These are phyloP conservation scores for Diachasmimorpha longicaudata DNA, from an alignment of 1,140 invertebrate genomes.

Conservation along the genomic window DNA sequence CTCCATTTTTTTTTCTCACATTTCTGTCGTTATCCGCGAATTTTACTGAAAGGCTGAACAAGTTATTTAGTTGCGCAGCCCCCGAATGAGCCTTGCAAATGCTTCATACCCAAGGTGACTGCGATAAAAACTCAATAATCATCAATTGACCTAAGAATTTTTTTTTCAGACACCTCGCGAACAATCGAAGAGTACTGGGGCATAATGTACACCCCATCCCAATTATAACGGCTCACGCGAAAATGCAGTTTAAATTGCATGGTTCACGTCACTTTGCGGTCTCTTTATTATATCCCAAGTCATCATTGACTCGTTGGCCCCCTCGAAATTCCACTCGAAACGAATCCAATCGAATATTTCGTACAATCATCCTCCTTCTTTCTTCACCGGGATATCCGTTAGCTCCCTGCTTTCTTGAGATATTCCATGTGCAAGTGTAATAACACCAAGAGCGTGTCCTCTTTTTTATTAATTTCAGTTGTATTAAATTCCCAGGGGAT, in stretches of 20 bases:
- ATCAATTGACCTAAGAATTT: no score
- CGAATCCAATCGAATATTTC: conserved; percentile 10
- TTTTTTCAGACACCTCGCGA: neutral
- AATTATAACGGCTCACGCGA: conserved; percentile 54
- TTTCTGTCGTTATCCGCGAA: neutral
- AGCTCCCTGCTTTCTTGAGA: neutral
- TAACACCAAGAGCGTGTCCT: neutral
- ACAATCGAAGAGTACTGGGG: neutral
- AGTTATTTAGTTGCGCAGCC: neutral
- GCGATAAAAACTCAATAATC: neutral
- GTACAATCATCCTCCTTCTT: neutral
- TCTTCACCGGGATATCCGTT: neutral
- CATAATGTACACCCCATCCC: conserved; percentile 24
- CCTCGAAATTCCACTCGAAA: neutral
- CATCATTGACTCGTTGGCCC: neutral
- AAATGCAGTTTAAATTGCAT: conserved; percentile 54
- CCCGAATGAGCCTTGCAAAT: no score
- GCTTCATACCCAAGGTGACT: neutral
- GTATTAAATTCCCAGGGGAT: neutral
- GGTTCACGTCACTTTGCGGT: conserved; percentile 33
- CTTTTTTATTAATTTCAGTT: conserved; percentile 3
- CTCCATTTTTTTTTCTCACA: neutral
- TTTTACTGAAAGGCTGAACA: neutral
- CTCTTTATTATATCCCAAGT: conserved; percentile 8
- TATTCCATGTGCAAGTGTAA: neutral